These are phyloP conservation scores for Hydropsyche betteni DNA, from an alignment of 2,888 invertebrate genomes.

Conservation along the genomic window DNA sequence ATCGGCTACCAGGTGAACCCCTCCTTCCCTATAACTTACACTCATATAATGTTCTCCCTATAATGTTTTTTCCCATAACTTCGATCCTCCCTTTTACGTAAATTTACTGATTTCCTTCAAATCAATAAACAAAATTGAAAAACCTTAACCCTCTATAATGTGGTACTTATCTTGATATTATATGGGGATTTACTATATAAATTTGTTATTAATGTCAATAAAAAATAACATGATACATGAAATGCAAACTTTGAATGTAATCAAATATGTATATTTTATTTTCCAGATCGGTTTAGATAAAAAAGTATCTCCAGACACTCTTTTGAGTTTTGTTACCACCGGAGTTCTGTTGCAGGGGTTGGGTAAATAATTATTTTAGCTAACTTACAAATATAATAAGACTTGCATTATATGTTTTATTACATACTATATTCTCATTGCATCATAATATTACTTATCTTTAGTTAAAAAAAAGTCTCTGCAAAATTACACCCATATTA, in stretches of 20 bases:
- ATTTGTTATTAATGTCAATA: not conserved
- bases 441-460: constrained; percentile 46
- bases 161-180: no score
- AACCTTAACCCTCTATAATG: not conserved
- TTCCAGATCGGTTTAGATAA: constrained; percentile 76
- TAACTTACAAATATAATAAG: not conserved
- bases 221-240: no score
- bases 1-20: constrained; percentile 86
- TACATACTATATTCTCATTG: not conserved
- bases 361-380: constrained; percentile 55
- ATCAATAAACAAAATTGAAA: no score
- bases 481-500: constrained; percentile 84
- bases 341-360: constrained; percentile 86
- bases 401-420: constrained; percentile 6
- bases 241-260: no score
- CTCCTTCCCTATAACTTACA: no score
- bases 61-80: no score
- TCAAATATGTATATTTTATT: not conserved
- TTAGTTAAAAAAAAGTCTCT: constrained; percentile 73
- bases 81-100: no score
- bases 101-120: no score
- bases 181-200: not conserved
- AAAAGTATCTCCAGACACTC: constrained; percentile 71
- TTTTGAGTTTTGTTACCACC: constrained; percentile 88
- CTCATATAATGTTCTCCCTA: no score